Base-by-base conservation (phyloP, 2,113 vertebrate genomes). In the Vulpes ferrilata region DNA sequence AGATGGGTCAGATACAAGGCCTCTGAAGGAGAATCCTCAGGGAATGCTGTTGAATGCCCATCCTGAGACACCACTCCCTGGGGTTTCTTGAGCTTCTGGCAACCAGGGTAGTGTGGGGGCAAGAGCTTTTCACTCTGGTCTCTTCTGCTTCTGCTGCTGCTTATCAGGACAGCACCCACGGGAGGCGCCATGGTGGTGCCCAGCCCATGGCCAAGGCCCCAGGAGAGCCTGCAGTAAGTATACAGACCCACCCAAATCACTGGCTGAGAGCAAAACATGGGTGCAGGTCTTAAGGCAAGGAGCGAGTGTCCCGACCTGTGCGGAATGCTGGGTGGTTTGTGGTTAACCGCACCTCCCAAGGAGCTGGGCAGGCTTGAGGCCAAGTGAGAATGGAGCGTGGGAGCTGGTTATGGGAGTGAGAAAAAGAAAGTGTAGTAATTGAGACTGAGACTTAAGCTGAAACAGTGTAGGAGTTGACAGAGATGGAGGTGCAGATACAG, bases 261-360 rank as follows among this genome's bases (percentile, higher is more conserved):
- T 38, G 62, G 51, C 74, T 62, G 57, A 43, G 4, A 30, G 65
- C 25, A 43, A 53, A 51, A 67, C 32, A 2, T 0, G 3, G 51
- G 27, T 3, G 8, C 43, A 53, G 90, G 57, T 59, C 57, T 69
- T 7, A 43, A 32, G n/a, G 12, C 1, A 43, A 83, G 19, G 85
- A 20, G 3, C 3, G 1, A 0, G 0, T 9, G 16, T 10, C 5
- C 15, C 27, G 23, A 55, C 38, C 13, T 32, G n/a, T 6, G 9
- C 57, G 30, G 73, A 32, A 62, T 13, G 60, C 57, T 3, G 27
- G 19, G 84, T 87, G 87, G 92, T 51, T 83, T 81, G 95, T 62
- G 79, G 90, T 86, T 93, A 79, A 74, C 74, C 62, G 10, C 85
- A 60, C 5, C 2, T n/a, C 92, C 83, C 0, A 38, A 32, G 60